These are phyloP conservation scores for Eretmochelys imbricata DNA, from an alignment of 2,113 vertebrate genomes.

Conservation along the genomic window DNA sequence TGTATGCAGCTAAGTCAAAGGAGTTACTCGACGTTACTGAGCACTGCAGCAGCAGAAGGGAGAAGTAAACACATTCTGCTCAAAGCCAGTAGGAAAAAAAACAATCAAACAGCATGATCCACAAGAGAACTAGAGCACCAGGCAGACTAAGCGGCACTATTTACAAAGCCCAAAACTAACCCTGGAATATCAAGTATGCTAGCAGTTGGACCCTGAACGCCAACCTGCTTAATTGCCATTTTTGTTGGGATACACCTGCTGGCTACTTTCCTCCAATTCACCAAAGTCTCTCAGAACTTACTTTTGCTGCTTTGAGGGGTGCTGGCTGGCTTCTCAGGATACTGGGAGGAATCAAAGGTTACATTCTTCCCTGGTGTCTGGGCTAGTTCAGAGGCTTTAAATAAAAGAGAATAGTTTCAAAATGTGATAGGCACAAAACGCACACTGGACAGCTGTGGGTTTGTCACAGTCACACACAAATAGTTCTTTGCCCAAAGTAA, in stretches of 20 bases:
- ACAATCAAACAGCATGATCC: neutral
- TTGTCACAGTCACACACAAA: neutral
- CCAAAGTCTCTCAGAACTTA: conserved; percentile 74
- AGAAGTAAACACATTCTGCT: neutral
- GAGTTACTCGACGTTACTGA: neutral
- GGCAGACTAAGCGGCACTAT: neutral
- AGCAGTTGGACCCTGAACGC: conserved; percentile 8
- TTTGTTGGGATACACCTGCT: neutral
- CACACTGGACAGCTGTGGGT: neutral
- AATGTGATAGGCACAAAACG: neutral
- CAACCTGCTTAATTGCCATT: neutral
- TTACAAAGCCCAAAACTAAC: neutral
- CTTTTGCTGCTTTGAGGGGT: conserved; percentile 79
- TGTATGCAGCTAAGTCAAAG: neutral
- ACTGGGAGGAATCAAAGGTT: conserved; percentile 49
- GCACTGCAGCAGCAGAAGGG: neutral
- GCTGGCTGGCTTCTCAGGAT: conserved; percentile 72
- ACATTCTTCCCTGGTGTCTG: conserved; percentile 83
- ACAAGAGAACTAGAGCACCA: conserved; percentile 4
- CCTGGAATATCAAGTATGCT: neutral
- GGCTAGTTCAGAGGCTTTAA: conserved; percentile 89
- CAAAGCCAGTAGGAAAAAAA: neutral
- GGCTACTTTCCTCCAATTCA: neutral
- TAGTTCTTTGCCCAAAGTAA: neutral
- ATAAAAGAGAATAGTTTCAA: neutral